phyloP scores from a whole-genome alignment of 1,140 invertebrate genomes.

The Agraylea sexmaculata region DNA sequence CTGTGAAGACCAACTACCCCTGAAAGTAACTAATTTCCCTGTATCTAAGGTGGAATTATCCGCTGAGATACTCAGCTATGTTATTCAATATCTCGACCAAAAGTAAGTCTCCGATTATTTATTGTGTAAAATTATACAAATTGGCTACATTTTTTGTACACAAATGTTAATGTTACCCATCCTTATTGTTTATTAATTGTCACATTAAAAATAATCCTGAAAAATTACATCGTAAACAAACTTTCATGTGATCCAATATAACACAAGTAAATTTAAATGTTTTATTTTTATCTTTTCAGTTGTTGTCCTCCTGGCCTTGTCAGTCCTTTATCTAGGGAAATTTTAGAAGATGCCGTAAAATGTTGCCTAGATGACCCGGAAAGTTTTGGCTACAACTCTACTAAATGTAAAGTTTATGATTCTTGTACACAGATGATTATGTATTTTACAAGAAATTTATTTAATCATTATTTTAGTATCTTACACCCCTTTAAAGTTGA shows the following conservation, averaged over 20 bases:
- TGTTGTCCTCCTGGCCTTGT: slow-evolving; percentile 54
- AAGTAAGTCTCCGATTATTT: slow-evolving; percentile 48
- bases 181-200: background rate
- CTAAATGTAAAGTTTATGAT: slow-evolving; percentile 39
- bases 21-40: slow-evolving; percentile 52
- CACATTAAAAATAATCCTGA: background rate
- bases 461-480: slow-evolving; percentile 38
- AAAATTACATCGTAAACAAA: background rate
- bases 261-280: background rate
- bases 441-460: background rate
- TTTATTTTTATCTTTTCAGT: slow-evolving; percentile 39
- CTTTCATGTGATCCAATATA: background rate
- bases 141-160: no score
- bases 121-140: slow-evolving; percentile 18
- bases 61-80: slow-evolving; percentile 66
- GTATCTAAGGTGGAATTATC: slow-evolving; percentile 55
- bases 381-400: slow-evolving; percentile 45
- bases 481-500: slow-evolving; percentile 56
- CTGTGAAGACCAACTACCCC: slow-evolving; percentile 59
- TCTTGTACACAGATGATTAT: background rate
- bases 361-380: slow-evolving; percentile 49
- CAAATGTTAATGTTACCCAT: slow-evolving; percentile 18
- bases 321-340: slow-evolving; percentile 47
- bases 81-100: slow-evolving; percentile 60
- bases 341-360: slow-evolving; percentile 50